phyloP scores from a whole-genome alignment of 1,140 invertebrate species.

The Neodiprion virginianus region DNA sequence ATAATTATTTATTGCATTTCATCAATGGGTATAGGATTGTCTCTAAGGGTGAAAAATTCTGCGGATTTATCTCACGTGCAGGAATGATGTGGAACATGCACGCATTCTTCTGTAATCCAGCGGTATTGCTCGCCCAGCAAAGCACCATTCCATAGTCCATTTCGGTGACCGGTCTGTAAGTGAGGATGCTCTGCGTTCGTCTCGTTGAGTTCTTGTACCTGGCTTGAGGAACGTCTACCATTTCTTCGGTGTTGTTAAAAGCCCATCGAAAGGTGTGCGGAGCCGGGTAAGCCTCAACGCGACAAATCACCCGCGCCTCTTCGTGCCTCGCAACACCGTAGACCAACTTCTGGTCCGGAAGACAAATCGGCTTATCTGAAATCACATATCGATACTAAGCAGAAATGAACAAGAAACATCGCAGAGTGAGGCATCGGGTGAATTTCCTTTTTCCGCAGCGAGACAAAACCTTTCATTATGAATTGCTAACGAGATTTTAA shows the following conservation, averaged over 20 bases:
- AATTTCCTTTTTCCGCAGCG: too few relatives aligned
- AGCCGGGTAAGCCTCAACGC: slow-evolving; percentile 85
- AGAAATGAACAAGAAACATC: neutral
- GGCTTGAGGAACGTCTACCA: slow-evolving; percentile 74
- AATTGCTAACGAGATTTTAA: too few relatives aligned
- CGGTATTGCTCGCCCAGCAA: slow-evolving; percentile 72
- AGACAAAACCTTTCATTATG: too few relatives aligned
- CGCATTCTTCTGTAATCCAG: slow-evolving; percentile 71
- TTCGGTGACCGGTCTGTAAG: slow-evolving; percentile 80
- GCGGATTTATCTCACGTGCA: slow-evolving; percentile 59
- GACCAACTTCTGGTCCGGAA: slow-evolving; percentile 76
- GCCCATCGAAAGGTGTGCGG: slow-evolving; percentile 87
- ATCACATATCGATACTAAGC: slow-evolving; percentile 26
- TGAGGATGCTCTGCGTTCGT: slow-evolving; percentile 73
- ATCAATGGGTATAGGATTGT: too few relatives aligned
- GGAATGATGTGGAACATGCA: slow-evolving; percentile 76
- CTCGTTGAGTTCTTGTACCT: slow-evolving; percentile 67
- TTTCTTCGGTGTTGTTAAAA: slow-evolving; percentile 87
- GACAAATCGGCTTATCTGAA: slow-evolving; percentile 86
- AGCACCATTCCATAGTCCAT: slow-evolving; percentile 75
- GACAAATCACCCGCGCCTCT: slow-evolving; percentile 79
- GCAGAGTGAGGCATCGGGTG: neutral
- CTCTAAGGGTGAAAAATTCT: too few relatives aligned
- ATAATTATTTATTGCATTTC: too few relatives aligned
- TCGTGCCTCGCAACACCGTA: slow-evolving; percentile 88